phyloP scores from a whole-genome alignment of 1,140 invertebrate species.

The Drosophila murphyi region DNA sequence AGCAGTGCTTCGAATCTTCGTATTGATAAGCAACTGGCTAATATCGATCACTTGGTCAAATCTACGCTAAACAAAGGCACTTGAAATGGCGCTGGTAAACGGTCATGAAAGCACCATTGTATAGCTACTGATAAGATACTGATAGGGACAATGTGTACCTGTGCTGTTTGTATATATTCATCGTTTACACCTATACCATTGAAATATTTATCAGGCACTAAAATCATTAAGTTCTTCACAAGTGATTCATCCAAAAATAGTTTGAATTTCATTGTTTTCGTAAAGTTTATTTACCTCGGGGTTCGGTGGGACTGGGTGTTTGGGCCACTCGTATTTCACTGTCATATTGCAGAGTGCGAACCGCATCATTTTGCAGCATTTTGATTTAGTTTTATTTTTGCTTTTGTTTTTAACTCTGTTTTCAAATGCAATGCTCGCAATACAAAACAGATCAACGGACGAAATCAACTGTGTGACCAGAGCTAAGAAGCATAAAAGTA shows the following conservation, averaged over 20 bases:
- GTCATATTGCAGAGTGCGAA: conserved; percentile 79
- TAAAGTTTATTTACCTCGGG: conserved; percentile 60
- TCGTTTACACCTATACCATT: conserved; percentile 10
- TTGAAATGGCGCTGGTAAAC: conserved; percentile 31
- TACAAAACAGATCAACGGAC: conserved; percentile 36
- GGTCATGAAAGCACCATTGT: conserved; percentile 50
- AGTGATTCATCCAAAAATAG: conserved; percentile 47
- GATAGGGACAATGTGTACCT: conserved; percentile 58
- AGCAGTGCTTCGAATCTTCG: too few relatives aligned
- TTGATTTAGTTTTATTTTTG: conserved; percentile 25
- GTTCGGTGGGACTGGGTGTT: conserved; percentile 52
- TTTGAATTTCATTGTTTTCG: background rate
- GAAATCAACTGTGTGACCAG: conserved; percentile 36
- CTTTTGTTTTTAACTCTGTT: background rate
- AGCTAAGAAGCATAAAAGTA: background rate
- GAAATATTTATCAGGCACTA: conserved; percentile 50
- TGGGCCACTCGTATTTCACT: conserved; percentile 80
- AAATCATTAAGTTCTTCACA: conserved; percentile 2
- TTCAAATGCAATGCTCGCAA: conserved; percentile 3
- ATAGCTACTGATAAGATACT: conserved; percentile 70
- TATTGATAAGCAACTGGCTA: too few relatives aligned
- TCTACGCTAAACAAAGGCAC: conserved; percentile 60
- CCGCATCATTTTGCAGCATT: conserved; percentile 82
- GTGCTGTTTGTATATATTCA: conserved; percentile 41
- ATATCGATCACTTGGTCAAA: conserved; percentile 48